These are phyloP conservation scores for Sciurus niger DNA, from an alignment of 2,113 vertebrate genomes.

Conservation along the genomic window DNA sequence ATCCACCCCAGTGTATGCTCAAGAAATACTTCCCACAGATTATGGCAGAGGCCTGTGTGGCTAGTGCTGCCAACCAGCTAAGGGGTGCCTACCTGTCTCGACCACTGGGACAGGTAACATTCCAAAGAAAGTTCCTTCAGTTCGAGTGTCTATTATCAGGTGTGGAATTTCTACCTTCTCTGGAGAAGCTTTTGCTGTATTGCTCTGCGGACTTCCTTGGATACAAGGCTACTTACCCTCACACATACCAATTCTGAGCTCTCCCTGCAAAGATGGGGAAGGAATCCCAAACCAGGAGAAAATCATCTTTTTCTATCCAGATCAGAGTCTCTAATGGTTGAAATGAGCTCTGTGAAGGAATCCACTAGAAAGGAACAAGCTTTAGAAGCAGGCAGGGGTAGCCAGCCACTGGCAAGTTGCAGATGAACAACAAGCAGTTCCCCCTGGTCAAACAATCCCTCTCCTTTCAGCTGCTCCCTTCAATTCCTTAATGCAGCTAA, in stretches of 20 bases:
- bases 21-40: fast-evolving
- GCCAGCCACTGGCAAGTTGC: neutral
- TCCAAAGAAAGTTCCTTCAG: neutral
- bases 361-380: neutral
- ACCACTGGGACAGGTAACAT: neutral
- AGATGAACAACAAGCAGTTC: neutral
- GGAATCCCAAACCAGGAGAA: neutral
- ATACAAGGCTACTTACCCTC: neutral
- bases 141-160: neutral
- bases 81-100: neutral
- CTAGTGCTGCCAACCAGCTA: neutral
- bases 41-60: neutral
- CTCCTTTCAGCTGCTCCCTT: neutral
- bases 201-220: neutral
- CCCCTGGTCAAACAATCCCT: neutral
- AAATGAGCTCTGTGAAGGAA: neutral
- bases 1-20: neutral
- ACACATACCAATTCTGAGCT: neutral
- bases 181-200: neutral
- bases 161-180: neutral
- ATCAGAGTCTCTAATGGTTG: neutral
- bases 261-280: neutral
- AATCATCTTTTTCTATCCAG: neutral
- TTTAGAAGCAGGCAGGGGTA: neutral
- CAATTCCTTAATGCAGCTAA: neutral